A percentile compares a stretch with the other conserved stretches of the same genome.
These are phyloP conservation scores for Mesoclemmys tuberculata DNA, from an alignment of 2,113 vertebrate species.

Conservation along the genomic window DNA sequence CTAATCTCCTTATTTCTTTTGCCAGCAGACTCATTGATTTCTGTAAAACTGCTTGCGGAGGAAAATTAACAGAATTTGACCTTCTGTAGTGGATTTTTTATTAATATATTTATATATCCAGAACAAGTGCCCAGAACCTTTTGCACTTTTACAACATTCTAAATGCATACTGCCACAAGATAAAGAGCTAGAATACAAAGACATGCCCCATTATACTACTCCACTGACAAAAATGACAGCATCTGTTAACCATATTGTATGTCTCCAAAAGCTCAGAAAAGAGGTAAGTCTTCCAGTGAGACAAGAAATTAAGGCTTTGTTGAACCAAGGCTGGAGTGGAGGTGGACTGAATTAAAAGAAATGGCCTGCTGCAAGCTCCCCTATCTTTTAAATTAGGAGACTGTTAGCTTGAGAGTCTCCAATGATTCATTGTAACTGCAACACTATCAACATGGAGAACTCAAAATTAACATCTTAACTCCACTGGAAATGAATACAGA, in stretches of 20 bases:
- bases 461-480: too few relatives aligned
- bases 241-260: neutral
- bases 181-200: neutral
- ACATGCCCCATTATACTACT: neutral
- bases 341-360: neutral
- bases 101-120: accelerated
- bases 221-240: neutral
- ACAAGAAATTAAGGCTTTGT: neutral
- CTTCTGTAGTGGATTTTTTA: neutral
- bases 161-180: accelerated
- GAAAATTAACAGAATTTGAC: neutral
- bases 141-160: neutral
- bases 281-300: neutral
- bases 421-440: neutral
- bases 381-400: neutral
- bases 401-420: neutral
- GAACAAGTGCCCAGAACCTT: neutral
- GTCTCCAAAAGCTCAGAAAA: neutral
- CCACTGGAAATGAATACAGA: too few relatives aligned
- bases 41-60: neutral
- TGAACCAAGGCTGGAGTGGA: neutral
- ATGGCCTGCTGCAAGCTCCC: neutral
- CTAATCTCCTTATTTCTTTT: neutral
- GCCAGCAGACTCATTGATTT: too few relatives aligned
- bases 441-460: neutral